Evolutionary conservation across 2,888 invertebrate species (phyloP), one percentile per base, ranked within the genome.

Genomic region (Boloria selene): DNA sequence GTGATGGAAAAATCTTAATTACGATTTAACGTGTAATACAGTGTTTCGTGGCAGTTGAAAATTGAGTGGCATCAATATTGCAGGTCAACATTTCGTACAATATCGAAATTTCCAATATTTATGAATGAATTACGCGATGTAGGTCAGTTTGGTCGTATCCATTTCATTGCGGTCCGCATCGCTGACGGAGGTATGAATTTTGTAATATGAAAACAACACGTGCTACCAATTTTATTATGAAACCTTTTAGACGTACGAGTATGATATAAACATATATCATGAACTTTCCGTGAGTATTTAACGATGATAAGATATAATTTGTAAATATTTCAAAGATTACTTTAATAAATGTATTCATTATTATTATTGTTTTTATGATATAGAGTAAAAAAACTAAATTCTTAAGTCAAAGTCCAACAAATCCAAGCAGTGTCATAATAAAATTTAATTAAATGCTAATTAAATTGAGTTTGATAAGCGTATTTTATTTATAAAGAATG

Each of bases 131-230:
- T 68, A 72, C 72, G 55, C 65, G 69, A 74, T 72, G 69, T 72
- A 70, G 73, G 73, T 72, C 73, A 71, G 73, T 69, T 62, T 55
- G 70, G 64, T 65, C 70, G 70, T 74, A 72, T 71, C 68, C 69
- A 70, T 71, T 72, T 71, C 72, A 72, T 72, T 68, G 73, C 71
- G 71, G 71, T 58, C 38, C 64, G 69, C 65, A 66, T 68, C 64
- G 71, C 71, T 73, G 70, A 73, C 71, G 66, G 59, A 74, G 65
- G 70, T 74, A 72, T 73, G 73, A 70, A 73, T 73, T 72, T 71
- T 71, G 69, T 70, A 70, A 67, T 70, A 71, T 72, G 68, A 71
- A 72, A 72, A 72, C 71, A 74, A 73, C 74, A 74, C 71, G 70
- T 73, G 74, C 70, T 68, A 61, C 55, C 65, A 53, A 64, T 70